Evolutionary conservation across 2,888 invertebrate genomes (phyloP), one percentile per base, ranked within the genome.

Genomic region (Sceliomorpha sp.): DNA sequence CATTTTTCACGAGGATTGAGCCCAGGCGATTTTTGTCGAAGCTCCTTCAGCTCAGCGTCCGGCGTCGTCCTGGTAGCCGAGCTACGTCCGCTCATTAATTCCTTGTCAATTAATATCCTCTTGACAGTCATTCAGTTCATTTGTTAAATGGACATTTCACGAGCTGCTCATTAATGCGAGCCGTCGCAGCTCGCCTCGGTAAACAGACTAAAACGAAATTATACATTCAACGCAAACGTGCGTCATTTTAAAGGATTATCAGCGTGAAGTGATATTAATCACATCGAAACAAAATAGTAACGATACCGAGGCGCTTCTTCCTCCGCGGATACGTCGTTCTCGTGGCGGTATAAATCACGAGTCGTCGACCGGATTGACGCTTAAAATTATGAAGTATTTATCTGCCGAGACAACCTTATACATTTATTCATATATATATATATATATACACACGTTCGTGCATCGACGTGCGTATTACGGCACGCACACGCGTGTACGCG

Each of bases 271-370:
- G 42, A 50, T 60, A 71, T 75, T 70, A 69, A 72, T 70, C 72
- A 70, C 53, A n/a, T 15, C 55, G 64, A 64, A 60, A 63, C 64
- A 64, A 72, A 63, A 69, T 51, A 58, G 73, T 70, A 67, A 69
- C 72, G 66, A 68, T 47, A 51, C 47, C 53, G 69, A 66, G 42
- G 67, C 47, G 55, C n/a, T n/a, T n/a, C 51, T 70, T 40, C 62
- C 44, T 60, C 63, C 56, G 59, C 53, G 70, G 69, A 59, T 51
- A 55, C 55, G 64, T n/a, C n/a, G n/a, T 53, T 69, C 50, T 20
- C 9, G 32, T 67, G 69, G 53, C 72, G 68, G 71, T 74, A 72
- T 74, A 72, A 74, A 73, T 75, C 72, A 73, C 64, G 48, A 47
- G 58, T 69, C 63, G 63, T 69, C 63, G 51, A 58, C 53, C 50